Conservation (phyloP, 2,888 invertebrate species). For the Halictus quadricinctus region DNA sequence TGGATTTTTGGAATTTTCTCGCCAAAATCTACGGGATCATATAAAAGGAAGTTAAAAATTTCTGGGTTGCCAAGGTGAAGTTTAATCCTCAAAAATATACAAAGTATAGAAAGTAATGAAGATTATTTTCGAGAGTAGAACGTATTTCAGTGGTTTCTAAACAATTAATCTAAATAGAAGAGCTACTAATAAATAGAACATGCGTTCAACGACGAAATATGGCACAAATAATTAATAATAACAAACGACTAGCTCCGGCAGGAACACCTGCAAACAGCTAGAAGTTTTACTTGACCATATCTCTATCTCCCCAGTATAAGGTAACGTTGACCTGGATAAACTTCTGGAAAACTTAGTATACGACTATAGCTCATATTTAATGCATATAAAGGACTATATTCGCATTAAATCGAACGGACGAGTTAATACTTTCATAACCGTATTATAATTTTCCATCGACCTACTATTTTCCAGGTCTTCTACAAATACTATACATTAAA, state of each 20-base stretch:
- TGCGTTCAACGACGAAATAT: neutral
- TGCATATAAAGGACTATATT: neutral
- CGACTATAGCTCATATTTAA: neutral
- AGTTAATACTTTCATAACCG: neutral
- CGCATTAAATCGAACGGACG: neutral
- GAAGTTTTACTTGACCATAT: conserved; percentile 2
- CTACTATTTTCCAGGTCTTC: neutral
- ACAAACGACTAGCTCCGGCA: neutral
- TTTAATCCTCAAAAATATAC: too few relatives aligned
- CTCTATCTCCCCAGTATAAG: neutral
- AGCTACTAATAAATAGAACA: neutral
- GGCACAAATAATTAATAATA: neutral
- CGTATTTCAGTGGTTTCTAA: neutral
- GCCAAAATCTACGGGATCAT: too few relatives aligned
- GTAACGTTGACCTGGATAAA: neutral
- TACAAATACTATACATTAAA: neutral
- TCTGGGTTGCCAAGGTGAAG: too few relatives aligned
- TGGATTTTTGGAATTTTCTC: too few relatives aligned
- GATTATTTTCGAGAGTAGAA: neutral
- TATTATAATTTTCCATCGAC: neutral
- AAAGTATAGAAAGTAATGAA: neutral
- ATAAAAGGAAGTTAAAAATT: too few relatives aligned
- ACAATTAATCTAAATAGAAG: neutral
- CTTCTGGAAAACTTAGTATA: conserved; percentile 8
- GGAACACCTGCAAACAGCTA: neutral